phyloP scores from a whole-genome alignment of 2,888 invertebrate genomes.

The Barypeithes pellucidus region DNA sequence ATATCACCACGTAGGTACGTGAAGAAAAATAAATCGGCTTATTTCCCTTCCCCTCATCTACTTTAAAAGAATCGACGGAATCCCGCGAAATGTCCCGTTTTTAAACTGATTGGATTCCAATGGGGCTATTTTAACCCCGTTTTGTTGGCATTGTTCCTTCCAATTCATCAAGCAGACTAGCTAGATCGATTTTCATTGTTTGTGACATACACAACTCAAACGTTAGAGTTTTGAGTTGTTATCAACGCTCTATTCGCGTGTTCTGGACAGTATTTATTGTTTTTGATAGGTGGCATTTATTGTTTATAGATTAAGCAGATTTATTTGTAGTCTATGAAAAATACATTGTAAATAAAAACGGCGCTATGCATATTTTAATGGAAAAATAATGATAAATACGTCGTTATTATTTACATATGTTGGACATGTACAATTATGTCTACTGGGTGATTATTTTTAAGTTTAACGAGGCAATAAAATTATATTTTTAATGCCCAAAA shows the following conservation, averaged over 20 bases:
- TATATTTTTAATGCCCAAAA: no score
- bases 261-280: conserved; percentile 35
- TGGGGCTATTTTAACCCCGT: conserved; percentile 31
- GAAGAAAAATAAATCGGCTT: no score
- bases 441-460: no score
- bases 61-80: background rate
- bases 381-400: no score
- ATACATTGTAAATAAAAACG: background rate
- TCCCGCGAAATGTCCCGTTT: background rate
- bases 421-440: no score
- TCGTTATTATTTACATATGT: no score
- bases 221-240: conserved; percentile 30
- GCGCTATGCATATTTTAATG: no score
- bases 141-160: conserved; percentile 36
- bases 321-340: conserved; percentile 1
- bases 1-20: no score
- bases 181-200: conserved; percentile 42
- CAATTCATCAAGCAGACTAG: conserved; percentile 22
- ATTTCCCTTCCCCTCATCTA: background rate
- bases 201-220: conserved; percentile 37
- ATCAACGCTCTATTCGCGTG: conserved; percentile 32
- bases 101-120: conserved; percentile 26
- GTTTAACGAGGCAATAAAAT: no score
- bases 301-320: conserved; percentile 25
- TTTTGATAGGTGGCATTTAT: conserved; percentile 33